phyloP scores from a whole-genome alignment of 2,113 vertebrate species.

The Macheiramphus alcinus region DNA sequence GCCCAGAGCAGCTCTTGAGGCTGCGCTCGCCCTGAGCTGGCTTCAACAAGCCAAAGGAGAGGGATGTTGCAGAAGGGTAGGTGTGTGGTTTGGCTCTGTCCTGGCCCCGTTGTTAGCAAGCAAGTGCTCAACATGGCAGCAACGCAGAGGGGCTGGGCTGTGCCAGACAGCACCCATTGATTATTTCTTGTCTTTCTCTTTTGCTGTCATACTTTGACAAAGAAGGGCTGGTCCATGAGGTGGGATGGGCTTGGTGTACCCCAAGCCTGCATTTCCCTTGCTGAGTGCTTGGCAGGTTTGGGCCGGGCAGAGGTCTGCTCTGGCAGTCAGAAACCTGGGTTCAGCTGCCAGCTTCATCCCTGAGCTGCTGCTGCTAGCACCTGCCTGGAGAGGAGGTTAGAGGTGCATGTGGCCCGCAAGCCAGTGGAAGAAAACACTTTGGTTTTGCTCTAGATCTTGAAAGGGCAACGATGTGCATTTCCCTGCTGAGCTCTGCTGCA shows the following conservation, averaged over 20 bases:
- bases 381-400: neutral
- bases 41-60: neutral
- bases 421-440: neutral
- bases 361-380: neutral
- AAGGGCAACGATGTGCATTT: neutral
- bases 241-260: neutral
- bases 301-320: neutral
- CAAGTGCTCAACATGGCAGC: neutral
- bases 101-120: neutral
- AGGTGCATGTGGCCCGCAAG: neutral
- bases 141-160: rapidly evolving
- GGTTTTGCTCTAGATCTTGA: neutral
- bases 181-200: neutral
- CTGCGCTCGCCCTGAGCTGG: rapidly evolving
- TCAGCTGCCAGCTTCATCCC: neutral
- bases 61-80: neutral
- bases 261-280: neutral
- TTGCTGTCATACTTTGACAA: neutral
- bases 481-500: neutral
- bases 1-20: neutral
- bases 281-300: neutral
- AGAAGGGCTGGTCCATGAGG: neutral
- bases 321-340: neutral
- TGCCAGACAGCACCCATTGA: rapidly evolving
- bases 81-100: neutral